Conservation (phyloP, 2,797 vertebrate species). For the Catharus ustulatus region DNA sequence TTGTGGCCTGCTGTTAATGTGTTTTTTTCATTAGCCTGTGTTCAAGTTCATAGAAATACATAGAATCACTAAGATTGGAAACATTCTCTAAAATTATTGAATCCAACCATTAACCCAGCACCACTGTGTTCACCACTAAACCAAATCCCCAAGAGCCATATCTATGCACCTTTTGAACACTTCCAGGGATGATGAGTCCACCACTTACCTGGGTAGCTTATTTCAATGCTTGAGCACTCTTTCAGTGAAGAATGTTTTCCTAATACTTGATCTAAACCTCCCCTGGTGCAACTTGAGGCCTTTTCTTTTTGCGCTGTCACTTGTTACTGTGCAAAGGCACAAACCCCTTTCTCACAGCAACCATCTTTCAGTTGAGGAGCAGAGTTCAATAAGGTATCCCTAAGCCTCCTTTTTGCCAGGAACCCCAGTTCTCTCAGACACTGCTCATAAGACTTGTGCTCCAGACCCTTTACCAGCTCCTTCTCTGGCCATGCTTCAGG, state of each 20-base stretch:
- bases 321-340: background rate
- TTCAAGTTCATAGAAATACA: background rate
- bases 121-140: background rate
- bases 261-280: background rate
- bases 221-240: background rate
- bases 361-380: background rate
- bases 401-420: background rate
- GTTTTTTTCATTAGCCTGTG: background rate
- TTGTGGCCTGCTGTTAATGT: background rate
- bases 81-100: background rate
- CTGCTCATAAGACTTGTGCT: background rate
- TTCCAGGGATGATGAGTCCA: background rate
- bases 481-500: background rate
- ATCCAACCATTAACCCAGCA: background rate
- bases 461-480: background rate
- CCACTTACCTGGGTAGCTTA: background rate
- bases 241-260: background rate
- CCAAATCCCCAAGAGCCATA: background rate
- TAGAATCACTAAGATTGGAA: background rate
- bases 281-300: background rate
- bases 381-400: fast-evolving
- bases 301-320: background rate
- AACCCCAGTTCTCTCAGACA: background rate
- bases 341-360: background rate
- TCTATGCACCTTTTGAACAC: background rate